A percentile compares a stretch with the other conserved stretches of the same genome.
phyloP scores from a whole-genome alignment of 2,888 invertebrate species.

The Noctua comes region DNA sequence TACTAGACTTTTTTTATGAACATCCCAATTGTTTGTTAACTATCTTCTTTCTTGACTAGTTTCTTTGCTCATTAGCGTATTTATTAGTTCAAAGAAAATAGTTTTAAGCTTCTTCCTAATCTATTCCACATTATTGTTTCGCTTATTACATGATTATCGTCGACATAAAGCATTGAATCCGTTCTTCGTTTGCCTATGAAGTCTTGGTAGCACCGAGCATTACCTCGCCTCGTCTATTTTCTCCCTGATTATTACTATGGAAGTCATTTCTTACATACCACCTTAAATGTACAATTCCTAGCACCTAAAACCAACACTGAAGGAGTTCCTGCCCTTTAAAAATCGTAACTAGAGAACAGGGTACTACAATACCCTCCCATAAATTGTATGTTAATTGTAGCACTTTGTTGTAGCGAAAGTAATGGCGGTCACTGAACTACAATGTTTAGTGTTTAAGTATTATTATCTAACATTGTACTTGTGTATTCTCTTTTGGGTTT shows the following conservation, averaged over 20 bases:
- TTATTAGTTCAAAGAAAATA: background rate
- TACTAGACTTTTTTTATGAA: background rate
- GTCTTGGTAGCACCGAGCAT: background rate
- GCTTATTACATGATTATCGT: background rate
- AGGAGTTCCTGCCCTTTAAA: slow-evolving; percentile 22
- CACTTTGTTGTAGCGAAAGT: slow-evolving; percentile 47
- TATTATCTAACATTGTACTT: slow-evolving; percentile 17
- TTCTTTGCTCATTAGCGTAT: background rate
- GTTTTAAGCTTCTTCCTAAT: background rate
- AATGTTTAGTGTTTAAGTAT: slow-evolving; percentile 27
- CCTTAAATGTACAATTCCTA: background rate
- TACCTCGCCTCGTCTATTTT: background rate
- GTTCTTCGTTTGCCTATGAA: background rate
- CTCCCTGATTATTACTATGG: background rate
- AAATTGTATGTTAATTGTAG: slow-evolving; percentile 58
- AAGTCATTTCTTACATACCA: background rate
- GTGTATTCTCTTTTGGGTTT: background rate
- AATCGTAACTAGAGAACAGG: slow-evolving; percentile 20
- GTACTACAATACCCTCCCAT: slow-evolving; percentile 37
- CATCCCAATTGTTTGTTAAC: background rate
- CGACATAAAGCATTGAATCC: background rate
- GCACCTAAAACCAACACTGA: background rate
- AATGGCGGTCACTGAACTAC: slow-evolving; percentile 44
- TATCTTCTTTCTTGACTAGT: background rate
- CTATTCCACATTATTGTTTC: background rate